Evolutionary conservation across 2,888 invertebrate genomes (phyloP), one percentile per base, ranked within the genome.

Genomic region (Electrophaes corylata): DNA sequence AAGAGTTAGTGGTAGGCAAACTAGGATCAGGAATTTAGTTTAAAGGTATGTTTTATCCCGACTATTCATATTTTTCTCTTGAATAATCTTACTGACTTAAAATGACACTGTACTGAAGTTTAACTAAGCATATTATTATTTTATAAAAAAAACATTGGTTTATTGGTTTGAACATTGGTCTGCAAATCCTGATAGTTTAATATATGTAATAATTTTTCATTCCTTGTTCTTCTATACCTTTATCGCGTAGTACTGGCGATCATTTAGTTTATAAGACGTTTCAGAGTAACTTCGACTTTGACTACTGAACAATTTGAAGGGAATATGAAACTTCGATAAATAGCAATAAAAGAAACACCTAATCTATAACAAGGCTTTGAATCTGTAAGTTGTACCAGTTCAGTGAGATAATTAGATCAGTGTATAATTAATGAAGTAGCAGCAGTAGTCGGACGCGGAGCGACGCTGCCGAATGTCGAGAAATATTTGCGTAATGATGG

Each of bases 401-500:
- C 43, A 55, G 50, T 60, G 59, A 67, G 72, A 66, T 77, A 83
- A 81, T 83, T 80, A 80, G 72, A 76, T 73, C 66, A 67, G 57
- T 65, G 65, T 64, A 70, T 79, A 81, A 80, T 82, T 77, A 81
- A 79, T 79, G 63, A 71, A 76, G 68, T 73, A 69, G 70, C 70
- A 66, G 65, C 57, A 47, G 69, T 64, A 65, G 62, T 37, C 55
- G 10, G 43, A 26, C 49, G 50, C 48, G 41, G 64, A 49, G 60
- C 64, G 59, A 60, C 40, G 63, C 52, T 54, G 54, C 64, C 59
- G 64, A 70, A 67, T 70, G 70, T 70, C 70, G 72, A 66, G 70
- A 73, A 79, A 77, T 81, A 79, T 81, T 77, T 79, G 76, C 70
- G 70, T 73, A 78, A 73, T 82, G 76, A 70, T 56, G 66, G 72